phyloP scores from a whole-genome alignment of 1,140 invertebrate genomes.

The Amyelois transitella region DNA sequence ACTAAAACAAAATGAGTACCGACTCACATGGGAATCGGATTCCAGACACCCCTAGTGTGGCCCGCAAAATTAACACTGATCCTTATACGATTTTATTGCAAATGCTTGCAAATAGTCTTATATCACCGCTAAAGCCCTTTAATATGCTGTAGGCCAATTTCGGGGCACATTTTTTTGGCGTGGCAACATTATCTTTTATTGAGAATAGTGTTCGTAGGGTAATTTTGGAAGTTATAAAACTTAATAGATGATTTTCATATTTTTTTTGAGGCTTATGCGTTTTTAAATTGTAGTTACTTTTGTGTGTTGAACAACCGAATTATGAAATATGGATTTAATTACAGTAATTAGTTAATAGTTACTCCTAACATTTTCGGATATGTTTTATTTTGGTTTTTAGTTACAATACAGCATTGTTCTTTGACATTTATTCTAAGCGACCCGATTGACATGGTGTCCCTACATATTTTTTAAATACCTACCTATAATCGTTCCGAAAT shows the following conservation, averaged over 20 bases:
- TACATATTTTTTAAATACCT: no score
- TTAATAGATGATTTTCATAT: background rate
- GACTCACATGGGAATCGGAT: slow-evolving; percentile 19
- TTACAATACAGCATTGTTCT: no score
- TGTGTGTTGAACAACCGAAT: background rate
- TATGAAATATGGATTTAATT: background rate
- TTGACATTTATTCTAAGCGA: no score
- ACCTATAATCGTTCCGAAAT: no score
- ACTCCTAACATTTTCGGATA: no score
- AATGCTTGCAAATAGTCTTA: slow-evolving; percentile 50
- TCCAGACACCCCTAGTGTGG: slow-evolving; percentile 16
- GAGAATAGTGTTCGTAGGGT: slow-evolving; percentile 54
- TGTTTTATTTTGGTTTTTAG: no score
- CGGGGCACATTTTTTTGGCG: slow-evolving; percentile 17
- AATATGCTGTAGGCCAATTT: slow-evolving; percentile 22
- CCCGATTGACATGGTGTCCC: no score
- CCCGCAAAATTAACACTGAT: slow-evolving; percentile 40
- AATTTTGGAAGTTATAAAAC: background rate
- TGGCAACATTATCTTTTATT: slow-evolving; percentile 56
- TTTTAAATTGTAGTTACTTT: background rate
- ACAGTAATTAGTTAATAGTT: no score
- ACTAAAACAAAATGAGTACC: background rate
- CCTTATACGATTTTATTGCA: slow-evolving; percentile 51
- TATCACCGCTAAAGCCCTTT: slow-evolving; percentile 45
- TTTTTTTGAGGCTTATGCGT: background rate